Evolutionary conservation across 2,888 invertebrate species (phyloP).

Genomic region (Platynereis dumerilii): DNA sequence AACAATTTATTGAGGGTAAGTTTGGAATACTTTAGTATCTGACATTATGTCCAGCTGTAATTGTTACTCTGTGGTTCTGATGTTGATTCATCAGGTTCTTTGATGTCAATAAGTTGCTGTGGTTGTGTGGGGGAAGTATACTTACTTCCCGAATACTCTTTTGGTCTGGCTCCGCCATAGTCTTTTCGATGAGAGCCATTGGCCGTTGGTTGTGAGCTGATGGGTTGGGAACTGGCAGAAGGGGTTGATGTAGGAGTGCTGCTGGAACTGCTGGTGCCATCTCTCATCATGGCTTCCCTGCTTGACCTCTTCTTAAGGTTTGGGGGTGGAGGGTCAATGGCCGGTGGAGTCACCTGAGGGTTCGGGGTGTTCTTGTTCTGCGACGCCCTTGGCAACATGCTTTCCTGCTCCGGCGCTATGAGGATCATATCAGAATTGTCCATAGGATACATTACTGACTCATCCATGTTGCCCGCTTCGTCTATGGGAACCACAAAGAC

Average conservation of each 20-base stretch:
- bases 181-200: conserved; percentile 23
- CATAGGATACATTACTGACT: not conserved
- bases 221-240: not conserved
- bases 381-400: too few species aligned
- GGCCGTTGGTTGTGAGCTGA: conserved; percentile 21
- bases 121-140: too few species aligned
- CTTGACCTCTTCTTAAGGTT: conserved; percentile 5
- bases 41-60: too few species aligned
- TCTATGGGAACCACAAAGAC: not conserved
- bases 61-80: too few species aligned
- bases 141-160: conserved; percentile 8
- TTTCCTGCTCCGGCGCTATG: not conserved
- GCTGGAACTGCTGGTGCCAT: not conserved
- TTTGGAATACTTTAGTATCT: too few species aligned
- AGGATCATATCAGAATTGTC: not conserved
- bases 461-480: not conserved
- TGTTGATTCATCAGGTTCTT: too few species aligned
- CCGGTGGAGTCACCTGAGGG: not conserved
- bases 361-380: too few species aligned
- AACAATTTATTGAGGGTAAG: too few species aligned
- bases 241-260: not conserved
- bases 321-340: conserved; percentile 5
- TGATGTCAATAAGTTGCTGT: too few species aligned
- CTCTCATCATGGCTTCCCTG: conserved; percentile 2
- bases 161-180: conserved; percentile 21